Evolutionary conservation across 1,140 invertebrate species (phyloP).

Genomic region (Drosophila melanica): DNA sequence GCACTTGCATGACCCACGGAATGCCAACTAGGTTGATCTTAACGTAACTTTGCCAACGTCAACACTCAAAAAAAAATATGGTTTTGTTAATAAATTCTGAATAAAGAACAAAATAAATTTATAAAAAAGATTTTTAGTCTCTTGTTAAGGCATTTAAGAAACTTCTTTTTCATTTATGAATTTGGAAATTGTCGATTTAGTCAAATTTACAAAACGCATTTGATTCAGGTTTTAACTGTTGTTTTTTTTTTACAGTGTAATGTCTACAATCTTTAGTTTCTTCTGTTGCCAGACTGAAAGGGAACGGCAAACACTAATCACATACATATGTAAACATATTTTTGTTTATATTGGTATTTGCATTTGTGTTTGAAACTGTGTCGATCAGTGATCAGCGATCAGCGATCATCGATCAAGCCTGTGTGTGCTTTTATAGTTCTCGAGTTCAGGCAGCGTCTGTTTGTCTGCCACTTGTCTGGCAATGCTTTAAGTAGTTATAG

Average conservation of each 20-base stretch:
- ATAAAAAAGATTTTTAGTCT: too few relatives aligned
- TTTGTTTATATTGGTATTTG: too few relatives aligned
- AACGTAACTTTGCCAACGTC: neutral
- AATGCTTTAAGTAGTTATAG: too few relatives aligned
- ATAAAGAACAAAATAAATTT: too few relatives aligned
- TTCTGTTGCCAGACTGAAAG: constrained; percentile 7
- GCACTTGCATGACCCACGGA: neutral
- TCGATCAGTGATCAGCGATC: constrained; percentile 19
- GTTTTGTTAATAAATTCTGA: too few relatives aligned
- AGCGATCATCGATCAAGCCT: neutral
- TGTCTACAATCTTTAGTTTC: neutral
- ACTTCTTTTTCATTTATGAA: too few relatives aligned
- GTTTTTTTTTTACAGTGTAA: too few relatives aligned
- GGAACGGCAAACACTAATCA: constrained; percentile 7
- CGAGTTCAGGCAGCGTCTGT: constrained; percentile 3
- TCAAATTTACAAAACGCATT: too few relatives aligned
- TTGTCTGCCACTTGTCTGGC: constrained; percentile 41
- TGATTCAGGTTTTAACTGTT: too few relatives aligned
- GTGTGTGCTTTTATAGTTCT: neutral
- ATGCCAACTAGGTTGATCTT: neutral
- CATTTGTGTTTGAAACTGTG: neutral
- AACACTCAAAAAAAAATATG: too few relatives aligned
- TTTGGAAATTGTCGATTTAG: too few relatives aligned
- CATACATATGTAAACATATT: neutral
- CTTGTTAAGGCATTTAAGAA: too few relatives aligned